Evolutionary conservation across 2,113 vertebrate species (phyloP), one percentile per base, ranked within the genome.

Genomic region (Maccullochella peelii): DNA sequence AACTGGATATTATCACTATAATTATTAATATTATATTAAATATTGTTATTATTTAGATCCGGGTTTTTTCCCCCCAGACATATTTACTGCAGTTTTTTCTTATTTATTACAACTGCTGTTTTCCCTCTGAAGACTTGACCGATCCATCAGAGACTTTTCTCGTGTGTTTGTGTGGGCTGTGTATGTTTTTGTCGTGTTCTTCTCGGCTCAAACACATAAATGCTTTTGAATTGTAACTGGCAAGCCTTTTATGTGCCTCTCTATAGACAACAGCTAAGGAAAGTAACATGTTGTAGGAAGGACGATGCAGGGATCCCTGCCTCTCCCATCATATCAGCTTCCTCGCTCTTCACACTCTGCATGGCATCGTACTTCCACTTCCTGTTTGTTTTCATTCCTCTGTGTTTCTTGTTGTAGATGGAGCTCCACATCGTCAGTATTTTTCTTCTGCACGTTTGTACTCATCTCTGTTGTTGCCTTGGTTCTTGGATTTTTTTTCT

Each of bases 1-100:
- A 96, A 97, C 93, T 94, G 94, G 94, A 95, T 90, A 82, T 89
- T 81, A 78, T 88, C 87, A 92, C 93, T 96, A 94, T 95, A 95
- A 94, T 95, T 96, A 91, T 95, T 91, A 87, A 50, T 91, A 89
- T 89, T 85, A 86, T 90, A 80, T 86, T 84, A 88, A 87, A 85
- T 94, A 88, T 87, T 89, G 79, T 90, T 88, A 85, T 89, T 86
- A 85, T 91, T 93, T 90, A 69, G 82, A 73, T 67, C 66, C 63
- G 73, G 80, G 27, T 57, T 63, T 71, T 80, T 77, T 65, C 3
- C 11, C 62, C 49, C 63, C 86, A 44, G 66, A 86, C 86, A 73
- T 86, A 86, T 92, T 90, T 86, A 88, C 85, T 91, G 94, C 94
- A 93, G 91, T 93, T 94, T 62, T 33, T 88, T 92, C 89, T 90